Percentiles rank a stretch among this genome's conserved stretches.
Conservation (phyloP, 2,888 invertebrate species). For the Agonopterix alstromeriana region DNA sequence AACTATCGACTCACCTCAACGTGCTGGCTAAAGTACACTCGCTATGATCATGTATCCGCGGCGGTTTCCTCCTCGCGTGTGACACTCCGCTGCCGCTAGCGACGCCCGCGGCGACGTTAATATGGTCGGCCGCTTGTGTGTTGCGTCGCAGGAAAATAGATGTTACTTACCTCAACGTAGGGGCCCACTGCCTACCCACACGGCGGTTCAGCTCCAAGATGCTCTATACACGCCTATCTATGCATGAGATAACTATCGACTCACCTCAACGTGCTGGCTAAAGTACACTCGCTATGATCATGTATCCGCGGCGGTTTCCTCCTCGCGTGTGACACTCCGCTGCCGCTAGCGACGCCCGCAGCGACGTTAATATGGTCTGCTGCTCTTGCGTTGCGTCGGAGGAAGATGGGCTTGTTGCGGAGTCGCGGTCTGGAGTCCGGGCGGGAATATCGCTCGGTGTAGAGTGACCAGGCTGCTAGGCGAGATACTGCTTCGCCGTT, state of each 20-base stretch:
- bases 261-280: conserved; percentile 11
- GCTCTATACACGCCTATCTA: too few species aligned
- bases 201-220: too few species aligned
- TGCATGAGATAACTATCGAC: too few species aligned
- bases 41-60: conserved; percentile 35
- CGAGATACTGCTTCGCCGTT: conserved; percentile 34
- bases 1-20: neutral
- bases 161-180: too few species aligned
- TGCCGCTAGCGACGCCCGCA: conserved; percentile 11
- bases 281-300: conserved; percentile 39
- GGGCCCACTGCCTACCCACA: too few species aligned
- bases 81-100: conserved; percentile 11
- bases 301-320: conserved; percentile 44
- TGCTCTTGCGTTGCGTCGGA: conserved; percentile 59
- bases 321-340: conserved; percentile 19
- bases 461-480: conserved; percentile 47
- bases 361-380: conserved; percentile 33
- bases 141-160: conserved; percentile 72
- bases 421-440: conserved; percentile 17
- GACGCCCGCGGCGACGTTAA: conserved; percentile 23
- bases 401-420: conserved; percentile 65
- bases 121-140: conserved; percentile 38
- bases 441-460: conserved; percentile 44
- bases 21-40: conserved; percentile 31
- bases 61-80: conserved; percentile 40